A percentile compares a stretch with the other conserved stretches of the same genome.
Evolutionary conservation across 1,140 invertebrate species (phyloP).

Genomic region (Cecropterus lyciades): DNA sequence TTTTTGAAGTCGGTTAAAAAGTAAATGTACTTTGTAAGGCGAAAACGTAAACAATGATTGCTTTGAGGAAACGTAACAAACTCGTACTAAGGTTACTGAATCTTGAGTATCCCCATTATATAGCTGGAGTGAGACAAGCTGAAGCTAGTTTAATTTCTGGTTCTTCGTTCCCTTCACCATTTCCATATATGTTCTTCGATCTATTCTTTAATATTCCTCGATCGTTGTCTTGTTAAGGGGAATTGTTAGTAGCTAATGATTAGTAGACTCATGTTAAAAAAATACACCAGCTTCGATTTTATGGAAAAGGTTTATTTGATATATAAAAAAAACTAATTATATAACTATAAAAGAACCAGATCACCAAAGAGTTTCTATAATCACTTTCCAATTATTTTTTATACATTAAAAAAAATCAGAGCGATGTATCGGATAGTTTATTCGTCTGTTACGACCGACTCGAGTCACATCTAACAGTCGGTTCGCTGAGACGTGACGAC

Average conservation of each 20-base stretch:
- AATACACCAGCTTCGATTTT: constrained; percentile 82
- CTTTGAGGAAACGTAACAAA: too few species aligned
- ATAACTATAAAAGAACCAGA: constrained; percentile 75
- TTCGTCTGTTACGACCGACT: constrained; percentile 16
- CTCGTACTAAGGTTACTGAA: too few species aligned
- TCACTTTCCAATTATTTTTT: constrained; percentile 44
- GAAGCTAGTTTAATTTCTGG: constrained; percentile 52
- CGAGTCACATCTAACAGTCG: constrained; percentile 5
- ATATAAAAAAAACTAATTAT: constrained; percentile 76
- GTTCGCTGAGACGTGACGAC: background rate
- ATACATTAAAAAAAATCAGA: constrained; percentile 38
- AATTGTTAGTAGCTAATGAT: constrained; percentile 76
- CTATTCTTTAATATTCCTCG: constrained; percentile 13
- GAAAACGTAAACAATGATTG: too few species aligned
- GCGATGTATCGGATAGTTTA: constrained; percentile 20
- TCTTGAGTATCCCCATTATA: constrained; percentile 48
- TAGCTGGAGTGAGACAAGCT: constrained; percentile 67
- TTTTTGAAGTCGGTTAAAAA: too few species aligned
- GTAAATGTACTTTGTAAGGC: too few species aligned
- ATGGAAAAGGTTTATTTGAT: constrained; percentile 83
- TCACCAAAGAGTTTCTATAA: constrained; percentile 65
- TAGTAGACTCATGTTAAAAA: constrained; percentile 83
- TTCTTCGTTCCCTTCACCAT: constrained; percentile 60
- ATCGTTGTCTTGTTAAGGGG: constrained; percentile 56
- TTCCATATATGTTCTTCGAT: constrained; percentile 21